Evolutionary conservation across 2,797 vertebrate species (phyloP).

Genomic region (Novumbra hubbsi): DNA sequence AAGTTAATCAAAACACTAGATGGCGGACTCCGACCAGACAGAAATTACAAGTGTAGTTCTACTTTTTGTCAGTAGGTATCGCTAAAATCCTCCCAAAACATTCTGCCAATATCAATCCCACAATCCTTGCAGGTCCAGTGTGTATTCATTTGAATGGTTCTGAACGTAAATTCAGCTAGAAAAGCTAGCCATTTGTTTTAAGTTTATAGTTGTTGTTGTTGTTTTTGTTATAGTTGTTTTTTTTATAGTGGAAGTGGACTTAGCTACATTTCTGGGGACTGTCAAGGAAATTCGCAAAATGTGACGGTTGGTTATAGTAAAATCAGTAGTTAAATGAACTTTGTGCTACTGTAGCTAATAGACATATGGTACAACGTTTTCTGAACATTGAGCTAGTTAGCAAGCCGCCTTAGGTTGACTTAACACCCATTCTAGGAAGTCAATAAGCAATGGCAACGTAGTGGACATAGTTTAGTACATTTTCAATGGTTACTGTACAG

Average conservation of each 20-base stretch:
- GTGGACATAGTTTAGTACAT: background rate
- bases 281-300: slow-evolving; percentile 41
- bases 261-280: slow-evolving; percentile 11
- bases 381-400: background rate
- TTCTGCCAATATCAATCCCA: slow-evolving; percentile 64
- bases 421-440: background rate
- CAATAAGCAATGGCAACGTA: background rate
- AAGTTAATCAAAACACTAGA: background rate
- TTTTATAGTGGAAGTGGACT: slow-evolving; percentile 26
- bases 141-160: slow-evolving; percentile 76
- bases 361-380: slow-evolving; percentile 43
- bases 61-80: slow-evolving; percentile 54
- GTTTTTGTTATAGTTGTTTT: slow-evolving; percentile 31
- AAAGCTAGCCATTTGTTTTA: slow-evolving; percentile 14
- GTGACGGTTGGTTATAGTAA: slow-evolving; percentile 60
- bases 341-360: background rate
- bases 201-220: background rate
- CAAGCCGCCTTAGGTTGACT: background rate
- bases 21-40: background rate
- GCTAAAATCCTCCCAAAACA: slow-evolving; percentile 32
- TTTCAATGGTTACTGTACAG: too few species aligned
- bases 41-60: background rate
- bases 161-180: slow-evolving; percentile 8
- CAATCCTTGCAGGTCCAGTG: slow-evolving; percentile 53
- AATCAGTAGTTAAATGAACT: background rate